Evolutionary conservation across 1,140 invertebrate genomes (phyloP).

Genomic region (Chironomus tepperi): DNA sequence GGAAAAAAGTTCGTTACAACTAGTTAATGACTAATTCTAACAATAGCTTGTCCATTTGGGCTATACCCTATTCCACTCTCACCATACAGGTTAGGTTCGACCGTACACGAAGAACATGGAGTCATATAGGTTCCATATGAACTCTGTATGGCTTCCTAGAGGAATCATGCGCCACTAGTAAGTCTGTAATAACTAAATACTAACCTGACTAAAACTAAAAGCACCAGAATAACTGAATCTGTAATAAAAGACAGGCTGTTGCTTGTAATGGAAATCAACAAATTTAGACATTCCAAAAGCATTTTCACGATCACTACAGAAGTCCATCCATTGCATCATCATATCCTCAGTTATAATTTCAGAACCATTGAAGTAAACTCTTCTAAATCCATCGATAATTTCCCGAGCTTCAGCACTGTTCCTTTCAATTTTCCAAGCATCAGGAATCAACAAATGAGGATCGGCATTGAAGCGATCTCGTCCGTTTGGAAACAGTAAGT

Average conservation of each 20-base stretch:
- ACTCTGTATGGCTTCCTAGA: too few species aligned
- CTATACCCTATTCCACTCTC: too few species aligned
- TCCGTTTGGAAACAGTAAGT: neutral
- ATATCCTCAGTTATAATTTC: neutral
- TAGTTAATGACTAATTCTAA: too few species aligned
- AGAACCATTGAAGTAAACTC: conserved; percentile 16
- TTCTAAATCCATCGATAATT: neutral
- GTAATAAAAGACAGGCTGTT: conserved; percentile 23
- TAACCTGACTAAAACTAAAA: neutral
- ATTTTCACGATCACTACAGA: neutral
- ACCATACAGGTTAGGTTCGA: too few species aligned
- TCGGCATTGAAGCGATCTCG: neutral
- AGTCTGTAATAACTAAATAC: neutral
- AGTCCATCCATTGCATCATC: neutral
- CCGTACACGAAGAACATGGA: too few species aligned
- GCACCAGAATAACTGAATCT: conserved; percentile 22
- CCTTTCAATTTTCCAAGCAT: neutral
- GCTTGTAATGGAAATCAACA: neutral
- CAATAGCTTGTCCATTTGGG: too few species aligned
- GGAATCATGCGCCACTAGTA: too few species aligned
- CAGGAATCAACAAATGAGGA: conserved; percentile 20
- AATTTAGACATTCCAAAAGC: conserved; percentile 10
- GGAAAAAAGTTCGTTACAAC: too few species aligned
- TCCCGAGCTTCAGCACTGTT: neutral
- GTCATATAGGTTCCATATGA: too few species aligned